These are phyloP conservation scores for Poecilia picta DNA, from an alignment of 2,797 vertebrate genomes.

Conservation along the genomic window DNA sequence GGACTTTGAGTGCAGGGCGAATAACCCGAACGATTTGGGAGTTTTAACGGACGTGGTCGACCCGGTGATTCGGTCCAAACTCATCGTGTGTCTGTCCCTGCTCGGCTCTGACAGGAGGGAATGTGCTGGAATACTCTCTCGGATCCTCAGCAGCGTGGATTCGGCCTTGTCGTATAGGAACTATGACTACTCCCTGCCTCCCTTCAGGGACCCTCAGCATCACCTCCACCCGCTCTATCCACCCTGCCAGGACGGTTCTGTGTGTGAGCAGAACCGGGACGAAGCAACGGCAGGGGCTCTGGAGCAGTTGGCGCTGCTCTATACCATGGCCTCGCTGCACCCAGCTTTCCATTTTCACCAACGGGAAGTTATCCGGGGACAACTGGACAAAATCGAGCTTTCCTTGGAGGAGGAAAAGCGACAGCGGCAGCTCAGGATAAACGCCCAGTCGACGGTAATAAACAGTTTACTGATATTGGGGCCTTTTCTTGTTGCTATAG, in stretches of 20 bases:
- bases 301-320: constrained; percentile 90
- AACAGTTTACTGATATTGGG: neutral
- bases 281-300: constrained; percentile 70
- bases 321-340: constrained; percentile 94
- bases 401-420: constrained; percentile 60
- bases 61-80: constrained; percentile 87
- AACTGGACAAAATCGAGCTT: constrained; percentile 85
- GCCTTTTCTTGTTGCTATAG: neutral
- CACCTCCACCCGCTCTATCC: constrained; percentile 33
- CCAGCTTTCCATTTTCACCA: constrained; percentile 95
- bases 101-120: constrained; percentile 93
- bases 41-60: constrained; percentile 84
- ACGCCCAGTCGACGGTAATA: constrained; percentile 73
- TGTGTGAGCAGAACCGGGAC: constrained; percentile 51
- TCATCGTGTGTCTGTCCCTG: constrained; percentile 90
- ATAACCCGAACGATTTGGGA: constrained; percentile 75
- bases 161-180: constrained; percentile 80
- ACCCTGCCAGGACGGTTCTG: constrained; percentile 50
- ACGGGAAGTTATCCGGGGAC: constrained; percentile 86
- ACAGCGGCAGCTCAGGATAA: constrained; percentile 38
- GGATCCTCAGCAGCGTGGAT: constrained; percentile 88
- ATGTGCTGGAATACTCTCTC: constrained; percentile 89
- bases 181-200: constrained; percentile 56
- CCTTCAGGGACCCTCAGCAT: constrained; percentile 52
- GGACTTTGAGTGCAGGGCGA: constrained; percentile 87